Conservation (phyloP, 2,888 invertebrate species). For the Hyalella azteca region DNA sequence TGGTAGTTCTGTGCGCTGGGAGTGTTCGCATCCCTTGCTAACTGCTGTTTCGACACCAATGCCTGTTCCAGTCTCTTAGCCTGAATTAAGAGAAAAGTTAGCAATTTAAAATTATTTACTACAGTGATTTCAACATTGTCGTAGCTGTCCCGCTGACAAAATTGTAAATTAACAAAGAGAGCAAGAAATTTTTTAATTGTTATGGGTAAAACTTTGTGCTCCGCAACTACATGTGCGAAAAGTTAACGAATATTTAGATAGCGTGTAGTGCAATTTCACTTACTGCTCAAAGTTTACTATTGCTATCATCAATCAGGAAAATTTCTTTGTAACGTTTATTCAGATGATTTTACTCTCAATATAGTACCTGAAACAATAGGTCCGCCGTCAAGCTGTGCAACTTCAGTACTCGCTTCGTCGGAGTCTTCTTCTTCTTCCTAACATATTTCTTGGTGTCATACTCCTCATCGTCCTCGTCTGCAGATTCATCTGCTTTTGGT, state of each 20-base stretch:
- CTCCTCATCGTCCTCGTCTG: constrained; percentile 39
- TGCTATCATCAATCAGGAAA: too few species aligned
- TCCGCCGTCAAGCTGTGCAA: constrained; percentile 57
- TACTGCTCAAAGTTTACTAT: too few species aligned
- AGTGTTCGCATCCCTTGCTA: background rate
- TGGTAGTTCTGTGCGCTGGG: background rate
- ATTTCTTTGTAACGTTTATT: too few species aligned
- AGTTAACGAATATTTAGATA: too few species aligned
- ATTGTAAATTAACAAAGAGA: too few species aligned
- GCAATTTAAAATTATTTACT: background rate
- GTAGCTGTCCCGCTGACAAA: too few species aligned
- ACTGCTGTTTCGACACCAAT: constrained; percentile 48
- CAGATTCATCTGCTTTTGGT: background rate
- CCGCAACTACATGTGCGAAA: too few species aligned
- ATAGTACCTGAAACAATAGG: constrained; percentile 52
- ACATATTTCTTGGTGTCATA: constrained; percentile 9
- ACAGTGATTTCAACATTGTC: background rate
- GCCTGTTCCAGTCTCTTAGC: constrained; percentile 56
- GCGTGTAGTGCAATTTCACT: too few species aligned
- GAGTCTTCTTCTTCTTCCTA: constrained; percentile 45
- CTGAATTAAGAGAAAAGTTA: constrained; percentile 39
- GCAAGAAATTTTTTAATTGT: too few species aligned
- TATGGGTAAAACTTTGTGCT: too few species aligned
- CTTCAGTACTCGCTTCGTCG: constrained; percentile 55
- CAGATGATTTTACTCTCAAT: too few species aligned